These are phyloP conservation scores for Ricordea florida DNA, from an alignment of 92 coral and sea anemone species.

Conservation along the genomic window DNA sequence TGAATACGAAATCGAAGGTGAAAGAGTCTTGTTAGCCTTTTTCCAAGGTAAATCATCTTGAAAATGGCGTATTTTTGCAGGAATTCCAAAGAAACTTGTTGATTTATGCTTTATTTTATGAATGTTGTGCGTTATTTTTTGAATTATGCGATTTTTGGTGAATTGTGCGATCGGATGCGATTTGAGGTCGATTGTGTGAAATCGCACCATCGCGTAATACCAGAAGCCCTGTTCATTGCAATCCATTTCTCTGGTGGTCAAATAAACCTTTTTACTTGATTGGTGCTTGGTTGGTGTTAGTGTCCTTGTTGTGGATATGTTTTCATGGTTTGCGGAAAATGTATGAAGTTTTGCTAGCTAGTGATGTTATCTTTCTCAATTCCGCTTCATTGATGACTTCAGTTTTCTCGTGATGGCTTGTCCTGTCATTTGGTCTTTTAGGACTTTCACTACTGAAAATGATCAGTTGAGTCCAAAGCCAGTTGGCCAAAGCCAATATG, in stretches of 20 bases:
- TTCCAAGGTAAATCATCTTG: no score
- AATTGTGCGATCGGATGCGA: no score
- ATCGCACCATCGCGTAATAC: no score
- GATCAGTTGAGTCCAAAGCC: slow-evolving; percentile 86
- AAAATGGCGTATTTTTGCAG: no score
- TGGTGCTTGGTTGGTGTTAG: slow-evolving; percentile 8
- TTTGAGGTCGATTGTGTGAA: no score
- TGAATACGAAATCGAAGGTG: no score
- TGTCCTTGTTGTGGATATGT: not conserved
- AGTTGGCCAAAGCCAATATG: slow-evolving; percentile 47
- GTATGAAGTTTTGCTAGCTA: slow-evolving; percentile 1
- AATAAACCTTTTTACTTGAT: slow-evolving; percentile 5
- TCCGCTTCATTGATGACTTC: slow-evolving; percentile 40
- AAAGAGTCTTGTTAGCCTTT: no score
- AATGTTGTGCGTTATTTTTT: no score
- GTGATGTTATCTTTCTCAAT: slow-evolving; percentile 20
- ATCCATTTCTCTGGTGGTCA: slow-evolving; percentile 7
- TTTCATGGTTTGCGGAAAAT: not conserved
- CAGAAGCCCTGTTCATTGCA: no score
- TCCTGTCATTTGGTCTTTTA: not conserved
- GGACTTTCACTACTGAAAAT: slow-evolving; percentile 28
- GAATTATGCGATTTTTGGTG: no score
- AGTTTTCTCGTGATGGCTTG: not conserved
- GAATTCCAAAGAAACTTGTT: no score
- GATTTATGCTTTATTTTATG: no score